Evolutionary conservation across 2,888 invertebrate species (phyloP).

Genomic region (Resseliella maxima): DNA sequence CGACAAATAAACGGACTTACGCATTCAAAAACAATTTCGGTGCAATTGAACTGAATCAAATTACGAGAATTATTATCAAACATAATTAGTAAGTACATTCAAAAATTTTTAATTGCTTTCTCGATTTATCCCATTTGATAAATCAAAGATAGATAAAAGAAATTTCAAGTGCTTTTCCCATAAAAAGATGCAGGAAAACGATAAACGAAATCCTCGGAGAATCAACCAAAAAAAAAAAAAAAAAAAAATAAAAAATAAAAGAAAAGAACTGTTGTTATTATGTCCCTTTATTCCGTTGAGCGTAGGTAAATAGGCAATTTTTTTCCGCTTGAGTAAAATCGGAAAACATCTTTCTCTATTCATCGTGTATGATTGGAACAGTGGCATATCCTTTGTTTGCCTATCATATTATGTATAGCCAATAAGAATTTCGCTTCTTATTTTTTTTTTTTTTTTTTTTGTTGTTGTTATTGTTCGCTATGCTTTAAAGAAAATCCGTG

Average conservation of each 20-base stretch:
- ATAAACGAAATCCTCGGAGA: constrained; percentile 1
- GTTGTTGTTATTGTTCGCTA: too few species aligned
- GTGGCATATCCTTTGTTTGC: constrained; percentile 1
- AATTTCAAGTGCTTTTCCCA: neutral
- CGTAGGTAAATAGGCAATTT: constrained; percentile 12
- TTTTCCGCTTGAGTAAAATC: neutral
- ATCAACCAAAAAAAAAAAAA: neutral
- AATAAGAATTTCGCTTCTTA: neutral
- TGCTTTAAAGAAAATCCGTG: neutral
- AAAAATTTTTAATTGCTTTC: neutral
- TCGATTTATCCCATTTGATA: neutral
- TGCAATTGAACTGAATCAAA: neutral
- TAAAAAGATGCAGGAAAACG: neutral
- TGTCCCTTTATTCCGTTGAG: neutral
- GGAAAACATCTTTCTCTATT: neutral
- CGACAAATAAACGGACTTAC: too few species aligned
- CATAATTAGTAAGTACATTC: neutral
- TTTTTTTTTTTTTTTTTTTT: neutral
- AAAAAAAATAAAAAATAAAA: too few species aligned
- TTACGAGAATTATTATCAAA: neutral
- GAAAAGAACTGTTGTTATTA: too few species aligned
- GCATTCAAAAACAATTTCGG: too few species aligned
- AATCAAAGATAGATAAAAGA: neutral
- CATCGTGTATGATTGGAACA: neutral
- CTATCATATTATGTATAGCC: constrained; percentile 15